Conservation (phyloP, 2,113 vertebrate genomes). For the Todiramphus chloris region DNA sequence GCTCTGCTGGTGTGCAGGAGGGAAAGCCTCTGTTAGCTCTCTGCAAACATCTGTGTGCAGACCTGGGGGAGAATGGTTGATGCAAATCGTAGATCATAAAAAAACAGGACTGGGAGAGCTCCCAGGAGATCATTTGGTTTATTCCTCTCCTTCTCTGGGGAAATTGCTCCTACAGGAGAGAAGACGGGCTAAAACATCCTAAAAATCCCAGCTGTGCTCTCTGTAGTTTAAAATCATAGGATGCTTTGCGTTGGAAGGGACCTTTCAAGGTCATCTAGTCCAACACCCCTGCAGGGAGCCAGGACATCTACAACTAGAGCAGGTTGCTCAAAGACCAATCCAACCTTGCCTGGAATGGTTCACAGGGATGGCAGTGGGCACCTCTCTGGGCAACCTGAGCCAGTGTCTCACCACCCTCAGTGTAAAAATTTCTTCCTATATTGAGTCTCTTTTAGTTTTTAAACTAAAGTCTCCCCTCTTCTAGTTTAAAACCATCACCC, state of each 20-base stretch:
- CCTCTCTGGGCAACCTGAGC: neutral
- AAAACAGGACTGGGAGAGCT: neutral
- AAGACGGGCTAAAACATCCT: neutral
- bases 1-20: neutral
- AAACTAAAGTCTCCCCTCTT: neutral
- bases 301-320: neutral
- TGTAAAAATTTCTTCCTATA: neutral
- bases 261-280: neutral
- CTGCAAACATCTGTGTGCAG: neutral
- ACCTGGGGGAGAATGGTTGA: neutral
- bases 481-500: neutral
- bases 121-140: neutral
- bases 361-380: neutral
- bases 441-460: neutral
- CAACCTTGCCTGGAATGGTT: neutral
- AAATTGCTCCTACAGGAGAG: fast-evolving
- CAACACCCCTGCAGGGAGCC: neutral
- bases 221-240: neutral
- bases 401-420: neutral
- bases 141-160: neutral
- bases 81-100: neutral
- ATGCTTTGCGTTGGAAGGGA: neutral
- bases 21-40: neutral
- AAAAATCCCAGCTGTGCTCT: constrained; percentile 1
- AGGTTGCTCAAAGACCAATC: neutral